Evolutionary conservation across 2,888 invertebrate species (phyloP), one percentile per base, ranked within the genome.

Genomic region (Linnaemya vulpina): DNA sequence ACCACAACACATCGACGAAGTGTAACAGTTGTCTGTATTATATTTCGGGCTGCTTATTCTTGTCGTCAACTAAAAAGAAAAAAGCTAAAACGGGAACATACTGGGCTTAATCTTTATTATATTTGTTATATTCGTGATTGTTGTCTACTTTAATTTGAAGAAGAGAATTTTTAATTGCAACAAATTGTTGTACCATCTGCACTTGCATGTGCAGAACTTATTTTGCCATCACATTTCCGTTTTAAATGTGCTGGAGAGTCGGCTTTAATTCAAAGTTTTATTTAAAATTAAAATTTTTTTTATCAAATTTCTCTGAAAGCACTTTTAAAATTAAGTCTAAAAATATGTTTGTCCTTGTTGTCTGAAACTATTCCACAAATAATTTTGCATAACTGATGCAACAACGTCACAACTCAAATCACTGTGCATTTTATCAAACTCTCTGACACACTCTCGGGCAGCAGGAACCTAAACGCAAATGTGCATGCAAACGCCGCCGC

Each of bases 291-390:
- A 10, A 35, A 4, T 22, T 71, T 71, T 46, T 15, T 55, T 11
- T 40, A 11, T 49, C 2, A 62, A 74, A 38, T n/a, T 60, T 60
- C 38, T 46, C n/a, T 13, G 30, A 35, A 63, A 62, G 25, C 38
- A 25, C 17, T 77, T 55, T 53, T 70, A 53, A 71, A 79, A 49
- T 60, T 15, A 73, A 73, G 22, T 80, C 49, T 65, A 74, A 67
- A 67, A 74, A 60, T 74, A 53, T 60, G 15, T 62, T 46, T 13
- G 53, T 74, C 62, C 74, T 74, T 67, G 30, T 49, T 67, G 40
- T 49, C 74, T 65, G 25, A 68, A 80, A 74, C 43, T 67, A 80
- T 74, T 74, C 68, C 40, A 15, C 17, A 51, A 65, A 67, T 51
- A 68, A 74, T 30, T 60, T 74, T 68, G 30, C 60, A 40, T 65